Percentiles rank a stretch among this genome's conserved stretches.
Conservation (phyloP, 2,113 vertebrate genomes). For the Carollia perspicillata region DNA sequence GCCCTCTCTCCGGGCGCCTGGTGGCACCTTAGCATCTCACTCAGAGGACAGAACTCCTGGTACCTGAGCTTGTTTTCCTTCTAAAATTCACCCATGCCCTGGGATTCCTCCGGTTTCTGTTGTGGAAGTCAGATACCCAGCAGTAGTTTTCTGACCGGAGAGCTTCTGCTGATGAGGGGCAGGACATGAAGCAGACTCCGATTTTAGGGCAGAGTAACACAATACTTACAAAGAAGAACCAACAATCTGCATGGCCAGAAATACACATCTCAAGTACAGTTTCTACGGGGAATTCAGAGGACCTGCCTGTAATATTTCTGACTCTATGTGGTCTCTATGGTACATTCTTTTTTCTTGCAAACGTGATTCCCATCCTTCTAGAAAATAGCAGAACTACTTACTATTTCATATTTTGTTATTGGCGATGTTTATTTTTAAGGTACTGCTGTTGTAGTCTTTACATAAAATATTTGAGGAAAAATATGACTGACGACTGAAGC, state of each 20-base stretch:
- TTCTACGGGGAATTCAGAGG: background rate
- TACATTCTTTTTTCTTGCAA: background rate
- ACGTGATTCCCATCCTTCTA: background rate
- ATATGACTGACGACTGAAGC: slow-evolving; percentile 36
- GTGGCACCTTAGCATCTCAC: background rate
- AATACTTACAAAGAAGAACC: background rate
- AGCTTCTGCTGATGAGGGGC: background rate
- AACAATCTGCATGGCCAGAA: background rate
- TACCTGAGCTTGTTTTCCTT: background rate
- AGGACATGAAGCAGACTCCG: background rate
- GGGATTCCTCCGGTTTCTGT: background rate
- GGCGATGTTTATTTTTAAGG: slow-evolving; percentile 31
- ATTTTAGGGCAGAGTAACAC: background rate
- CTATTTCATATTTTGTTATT: background rate
- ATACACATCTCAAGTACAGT: background rate
- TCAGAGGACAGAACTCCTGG: background rate
- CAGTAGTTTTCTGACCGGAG: background rate
- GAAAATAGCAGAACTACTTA: background rate
- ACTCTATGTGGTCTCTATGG: background rate
- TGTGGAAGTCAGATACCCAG: background rate
- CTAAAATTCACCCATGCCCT: background rate
- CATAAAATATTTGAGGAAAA: slow-evolving; percentile 39
- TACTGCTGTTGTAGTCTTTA: slow-evolving; percentile 33
- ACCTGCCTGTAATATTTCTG: background rate
- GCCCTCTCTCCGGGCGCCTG: background rate